Percentiles rank a stretch among this genome's conserved stretches.
Evolutionary conservation across 2,888 invertebrate genomes (phyloP).

Genomic region (Philereme vetulata): DNA sequence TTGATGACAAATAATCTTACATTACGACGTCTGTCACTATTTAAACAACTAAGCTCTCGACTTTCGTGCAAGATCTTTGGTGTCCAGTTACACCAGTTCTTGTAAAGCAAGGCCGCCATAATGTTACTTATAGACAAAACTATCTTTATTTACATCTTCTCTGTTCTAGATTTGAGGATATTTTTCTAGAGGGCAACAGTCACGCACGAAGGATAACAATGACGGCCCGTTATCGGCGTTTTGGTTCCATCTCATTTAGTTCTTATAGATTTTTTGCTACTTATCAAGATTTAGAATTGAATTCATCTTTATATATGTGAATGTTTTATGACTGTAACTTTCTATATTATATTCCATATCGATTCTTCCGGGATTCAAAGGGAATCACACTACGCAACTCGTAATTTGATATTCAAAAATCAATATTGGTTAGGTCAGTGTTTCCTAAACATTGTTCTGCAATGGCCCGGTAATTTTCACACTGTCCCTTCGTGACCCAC

Average conservation of each 20-base stretch:
- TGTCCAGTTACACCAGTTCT: neutral
- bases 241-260: constrained; percentile 47
- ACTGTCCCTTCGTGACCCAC: too few species aligned
- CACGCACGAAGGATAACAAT: constrained; percentile 69
- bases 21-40: neutral
- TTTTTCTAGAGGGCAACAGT: constrained; percentile 50
- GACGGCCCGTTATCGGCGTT: constrained; percentile 51
- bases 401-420: too few species aligned
- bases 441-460: too few species aligned
- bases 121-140: constrained; percentile 12
- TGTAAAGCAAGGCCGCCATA: constrained; percentile 10
- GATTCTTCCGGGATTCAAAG: too few species aligned
- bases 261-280: constrained; percentile 33
- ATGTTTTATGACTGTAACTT: too few species aligned
- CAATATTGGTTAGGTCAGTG: too few species aligned
- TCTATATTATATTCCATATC: too few species aligned
- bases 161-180: constrained; percentile 32
- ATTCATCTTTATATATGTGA: too few species aligned
- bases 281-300: constrained; percentile 6
- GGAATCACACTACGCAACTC: too few species aligned
- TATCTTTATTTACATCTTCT: constrained; percentile 28
- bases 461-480: too few species aligned
- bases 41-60: neutral
- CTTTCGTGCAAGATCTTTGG: neutral
- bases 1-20: neutral